phyloP scores from a whole-genome alignment of 2,797 vertebrate species.

The Babyrousa celebensis region DNA sequence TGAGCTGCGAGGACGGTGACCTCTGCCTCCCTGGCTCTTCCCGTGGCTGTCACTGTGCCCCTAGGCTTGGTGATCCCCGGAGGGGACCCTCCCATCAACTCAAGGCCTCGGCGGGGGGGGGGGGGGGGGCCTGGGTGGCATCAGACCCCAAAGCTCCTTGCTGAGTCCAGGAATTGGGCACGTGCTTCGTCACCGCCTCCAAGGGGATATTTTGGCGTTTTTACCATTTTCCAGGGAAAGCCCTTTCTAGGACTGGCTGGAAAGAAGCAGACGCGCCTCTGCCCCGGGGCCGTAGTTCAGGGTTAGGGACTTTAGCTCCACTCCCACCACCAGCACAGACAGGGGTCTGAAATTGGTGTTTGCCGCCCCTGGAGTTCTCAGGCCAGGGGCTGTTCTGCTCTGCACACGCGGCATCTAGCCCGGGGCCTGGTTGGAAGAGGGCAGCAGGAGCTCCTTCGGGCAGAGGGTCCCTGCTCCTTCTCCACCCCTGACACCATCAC shows the following conservation, averaged over 20 bases:
- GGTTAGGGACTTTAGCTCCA: not conserved
- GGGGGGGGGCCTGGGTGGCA: too few relatives aligned
- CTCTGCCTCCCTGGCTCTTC: fast-evolving
- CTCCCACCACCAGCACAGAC: not conserved
- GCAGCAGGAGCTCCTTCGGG: not conserved
- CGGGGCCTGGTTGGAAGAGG: not conserved
- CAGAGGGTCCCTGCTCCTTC: fast-evolving
- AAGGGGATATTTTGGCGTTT: not conserved
- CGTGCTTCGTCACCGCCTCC: fast-evolving
- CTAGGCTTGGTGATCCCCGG: not conserved
- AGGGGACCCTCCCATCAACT: fast-evolving
- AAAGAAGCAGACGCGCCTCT: not conserved
- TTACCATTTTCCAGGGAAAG: fast-evolving
- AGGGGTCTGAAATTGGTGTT: not conserved
- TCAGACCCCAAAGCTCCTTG: not conserved
- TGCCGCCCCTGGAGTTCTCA: not conserved
- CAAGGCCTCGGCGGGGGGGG: not conserved
- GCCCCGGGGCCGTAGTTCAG: not conserved
- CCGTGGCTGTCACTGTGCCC: fast-evolving
- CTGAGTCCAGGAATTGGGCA: too few relatives aligned
- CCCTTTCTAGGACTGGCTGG: not conserved
- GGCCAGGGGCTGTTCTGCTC: not conserved
- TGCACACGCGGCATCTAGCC: fast-evolving
- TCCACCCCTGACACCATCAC: not conserved
- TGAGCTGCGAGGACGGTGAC: too few relatives aligned